Percentiles rank a stretch among this genome's conserved stretches.
phyloP scores from a whole-genome alignment of 2,797 vertebrate genomes.

The Gymnopithys bicolor region DNA sequence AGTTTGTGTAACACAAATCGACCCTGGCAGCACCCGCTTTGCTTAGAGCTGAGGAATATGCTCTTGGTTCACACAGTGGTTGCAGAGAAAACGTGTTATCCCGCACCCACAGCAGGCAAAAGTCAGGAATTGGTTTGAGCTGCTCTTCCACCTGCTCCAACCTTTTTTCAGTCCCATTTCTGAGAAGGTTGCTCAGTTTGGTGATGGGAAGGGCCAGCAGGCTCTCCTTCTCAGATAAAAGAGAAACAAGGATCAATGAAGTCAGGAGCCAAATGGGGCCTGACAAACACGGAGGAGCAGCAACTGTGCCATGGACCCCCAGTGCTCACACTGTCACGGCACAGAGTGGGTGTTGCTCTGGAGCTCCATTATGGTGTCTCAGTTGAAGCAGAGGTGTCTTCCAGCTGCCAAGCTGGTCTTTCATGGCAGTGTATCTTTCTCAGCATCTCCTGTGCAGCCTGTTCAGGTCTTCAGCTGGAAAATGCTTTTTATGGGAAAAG shows the following conservation, averaged over 20 bases:
- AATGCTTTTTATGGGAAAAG: background rate
- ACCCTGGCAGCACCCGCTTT: background rate
- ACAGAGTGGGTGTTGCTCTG: accelerated
- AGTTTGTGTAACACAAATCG: background rate
- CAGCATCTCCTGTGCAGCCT: background rate
- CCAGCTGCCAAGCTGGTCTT: background rate
- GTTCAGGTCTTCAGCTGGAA: background rate
- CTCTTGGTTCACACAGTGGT: background rate
- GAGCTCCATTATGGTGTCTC: accelerated
- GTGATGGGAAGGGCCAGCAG: background rate
- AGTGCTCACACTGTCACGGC: accelerated
- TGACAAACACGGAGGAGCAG: background rate
- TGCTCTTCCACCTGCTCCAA: background rate
- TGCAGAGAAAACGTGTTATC: background rate
- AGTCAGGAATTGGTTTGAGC: background rate
- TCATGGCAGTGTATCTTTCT: background rate
- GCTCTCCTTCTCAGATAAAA: background rate
- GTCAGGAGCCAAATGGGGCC: background rate
- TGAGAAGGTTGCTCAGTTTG: background rate
- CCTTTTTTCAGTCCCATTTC: background rate
- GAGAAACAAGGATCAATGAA: background rate
- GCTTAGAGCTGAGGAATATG: background rate
- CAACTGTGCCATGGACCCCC: accelerated
- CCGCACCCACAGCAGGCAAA: background rate
- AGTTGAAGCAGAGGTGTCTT: background rate